Percentiles rank a stretch among this genome's conserved stretches.
phyloP scores from a whole-genome alignment of 2,113 vertebrate species.

The Scopus umbretta region DNA sequence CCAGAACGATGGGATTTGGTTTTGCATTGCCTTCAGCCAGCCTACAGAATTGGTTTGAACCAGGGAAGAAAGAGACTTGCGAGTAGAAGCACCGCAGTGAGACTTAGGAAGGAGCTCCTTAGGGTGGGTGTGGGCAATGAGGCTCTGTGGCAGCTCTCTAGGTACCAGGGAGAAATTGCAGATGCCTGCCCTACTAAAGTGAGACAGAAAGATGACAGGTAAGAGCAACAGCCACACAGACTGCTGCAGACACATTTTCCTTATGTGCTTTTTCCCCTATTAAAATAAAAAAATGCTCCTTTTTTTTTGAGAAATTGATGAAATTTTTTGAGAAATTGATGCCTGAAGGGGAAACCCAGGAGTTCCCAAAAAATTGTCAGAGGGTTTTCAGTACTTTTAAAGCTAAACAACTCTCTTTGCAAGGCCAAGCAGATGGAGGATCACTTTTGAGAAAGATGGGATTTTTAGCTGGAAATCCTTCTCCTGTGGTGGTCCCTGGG shows the following conservation, averaged over 20 bases:
- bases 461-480: not conserved
- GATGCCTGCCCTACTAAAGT: not conserved
- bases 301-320: not conserved
- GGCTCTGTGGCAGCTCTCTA: not conserved
- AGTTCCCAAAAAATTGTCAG: not conserved
- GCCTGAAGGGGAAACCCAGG: not conserved
- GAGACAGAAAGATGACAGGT: not conserved
- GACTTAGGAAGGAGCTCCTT: not conserved
- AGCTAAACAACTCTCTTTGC: not conserved
- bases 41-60: not conserved
- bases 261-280: not conserved
- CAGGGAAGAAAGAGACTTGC: not conserved
- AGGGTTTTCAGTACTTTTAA: not conserved
- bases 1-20: not conserved
- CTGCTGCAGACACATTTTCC: not conserved
- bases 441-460: not conserved
- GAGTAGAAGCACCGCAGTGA: not conserved
- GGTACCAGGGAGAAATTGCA: not conserved
- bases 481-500: not conserved
- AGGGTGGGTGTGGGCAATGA: not conserved
- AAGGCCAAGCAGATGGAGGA: not conserved
- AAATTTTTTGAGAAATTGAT: not conserved
- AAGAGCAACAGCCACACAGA: not conserved
- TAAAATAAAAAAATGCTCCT: not conserved
- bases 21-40: not conserved